Percentiles rank a stretch among this genome's conserved stretches.
Evolutionary conservation across 2,888 invertebrate genomes (phyloP).

Genomic region (Timema podura): DNA sequence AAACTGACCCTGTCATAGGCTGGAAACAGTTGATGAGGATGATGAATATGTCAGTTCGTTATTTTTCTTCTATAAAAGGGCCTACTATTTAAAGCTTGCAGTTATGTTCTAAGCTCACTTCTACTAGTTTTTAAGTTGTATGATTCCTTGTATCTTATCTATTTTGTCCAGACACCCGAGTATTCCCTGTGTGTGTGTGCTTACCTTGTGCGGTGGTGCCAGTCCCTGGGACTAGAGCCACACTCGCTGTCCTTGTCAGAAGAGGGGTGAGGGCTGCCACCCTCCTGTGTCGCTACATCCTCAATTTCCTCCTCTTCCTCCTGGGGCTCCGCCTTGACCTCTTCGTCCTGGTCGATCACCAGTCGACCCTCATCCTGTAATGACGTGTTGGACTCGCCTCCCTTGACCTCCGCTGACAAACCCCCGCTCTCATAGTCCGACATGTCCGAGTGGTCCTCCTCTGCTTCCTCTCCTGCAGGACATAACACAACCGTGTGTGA

Average conservation of each 20-base stretch:
- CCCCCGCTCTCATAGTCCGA: neutral
- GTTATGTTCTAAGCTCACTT: too few species aligned
- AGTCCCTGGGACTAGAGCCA: neutral
- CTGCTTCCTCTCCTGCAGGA: constrained; percentile 7
- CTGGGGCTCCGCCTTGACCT: constrained; percentile 10
- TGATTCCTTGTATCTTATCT: too few species aligned
- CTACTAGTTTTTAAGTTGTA: too few species aligned
- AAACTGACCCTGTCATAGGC: too few species aligned
- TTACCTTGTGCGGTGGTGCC: neutral
- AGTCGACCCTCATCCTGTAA: constrained; percentile 27
- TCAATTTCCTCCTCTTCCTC: constrained; percentile 14
- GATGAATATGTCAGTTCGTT: too few species aligned
- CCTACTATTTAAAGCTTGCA: too few species aligned
- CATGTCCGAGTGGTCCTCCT: neutral
- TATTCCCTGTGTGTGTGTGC: too few species aligned
- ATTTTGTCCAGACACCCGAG: too few species aligned
- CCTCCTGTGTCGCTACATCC: neutral
- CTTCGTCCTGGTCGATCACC: constrained; percentile 10
- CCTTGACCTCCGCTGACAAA: neutral
- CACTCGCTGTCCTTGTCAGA: constrained; percentile 8
- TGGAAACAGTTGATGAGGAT: too few species aligned
- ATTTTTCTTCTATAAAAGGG: too few species aligned
- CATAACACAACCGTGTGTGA: too few species aligned
- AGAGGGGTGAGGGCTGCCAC: neutral
- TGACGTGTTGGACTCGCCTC: neutral